phyloP scores from a whole-genome alignment of 2,113 vertebrate species.

The Anser brachyrhynchus region DNA sequence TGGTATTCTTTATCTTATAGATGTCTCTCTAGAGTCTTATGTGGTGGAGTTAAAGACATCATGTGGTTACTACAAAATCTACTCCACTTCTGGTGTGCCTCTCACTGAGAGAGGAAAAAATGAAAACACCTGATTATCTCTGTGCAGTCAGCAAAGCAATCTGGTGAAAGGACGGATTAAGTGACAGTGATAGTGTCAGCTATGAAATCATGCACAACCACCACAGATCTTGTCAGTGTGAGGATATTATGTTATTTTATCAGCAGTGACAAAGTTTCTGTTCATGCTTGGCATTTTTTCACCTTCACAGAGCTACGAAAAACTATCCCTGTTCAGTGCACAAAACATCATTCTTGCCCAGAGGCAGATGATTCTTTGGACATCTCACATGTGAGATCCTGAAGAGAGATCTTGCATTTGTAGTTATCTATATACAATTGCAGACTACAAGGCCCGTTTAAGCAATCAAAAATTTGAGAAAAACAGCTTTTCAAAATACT shows the following conservation, averaged over 20 bases:
- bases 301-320: background rate
- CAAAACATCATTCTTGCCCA: background rate
- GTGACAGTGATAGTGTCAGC: background rate
- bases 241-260: background rate
- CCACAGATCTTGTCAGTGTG: background rate
- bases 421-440: background rate
- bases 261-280: background rate
- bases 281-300: background rate
- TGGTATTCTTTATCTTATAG: background rate
- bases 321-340: background rate
- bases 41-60: background rate
- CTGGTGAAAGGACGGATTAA: background rate
- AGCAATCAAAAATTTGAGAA: rapidly evolving
- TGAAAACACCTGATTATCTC: rapidly evolving
- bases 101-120: background rate
- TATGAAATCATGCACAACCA: background rate
- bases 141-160: background rate
- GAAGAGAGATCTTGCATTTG: background rate
- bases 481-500: background rate
- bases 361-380: background rate
- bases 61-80: background rate
- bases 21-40: background rate
- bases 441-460: background rate
- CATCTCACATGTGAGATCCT: background rate
- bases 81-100: background rate